Base-by-base conservation (phyloP, 2,797 vertebrate species). In the Peromyscus attwateri region DNA sequence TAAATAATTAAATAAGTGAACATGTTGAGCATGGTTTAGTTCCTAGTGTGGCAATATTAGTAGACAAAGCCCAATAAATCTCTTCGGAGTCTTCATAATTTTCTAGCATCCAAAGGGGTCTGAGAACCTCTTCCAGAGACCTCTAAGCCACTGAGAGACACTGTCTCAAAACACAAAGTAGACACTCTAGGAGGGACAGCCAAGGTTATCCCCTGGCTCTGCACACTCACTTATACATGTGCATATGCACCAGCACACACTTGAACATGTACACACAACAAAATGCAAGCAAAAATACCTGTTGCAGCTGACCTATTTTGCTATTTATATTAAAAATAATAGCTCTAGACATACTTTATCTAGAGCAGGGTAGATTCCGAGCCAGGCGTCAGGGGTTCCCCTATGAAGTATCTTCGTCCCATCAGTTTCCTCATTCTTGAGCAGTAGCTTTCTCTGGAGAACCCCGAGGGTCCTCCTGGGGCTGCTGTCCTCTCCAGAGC, bases 11-110 rank as follows among this genome's bases (percentile, higher is more conserved):
- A 46, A 25, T 73, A 46, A 49, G 1, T 29, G 29, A 76, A 55
- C 8, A 68, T 46, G 62, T 91, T 90, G 87, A 95, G 23, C 31
- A 0, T 73, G 43, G 85, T 94, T 89, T 71, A 12, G 64, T 76
- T 64, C 77, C 73, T 43, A 64, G 55, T 29, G n/a, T 57, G 73
- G 23, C 12, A 49, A 4, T 62, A 87, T 27, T 75, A 52, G 13
- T n/a, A 84, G 46, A 43, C 37, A 49, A 37, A 87, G 29, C 64
- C 43, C 70, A 27, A 25, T 66, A n/a, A 71, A 14, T 70, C 71
- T 77, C 75, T 46, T 34, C 34, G 43, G 40, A 8, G 14, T 27
- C 31, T 85, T 88, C 83, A 0, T 88, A 66, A 34, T 57, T 75
- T 87, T 73, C 13, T 64, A 19, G 37, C 62, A 31, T 77, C 66